Evolutionary conservation across 2,797 vertebrate species (phyloP).

Genomic region (Squalus acanthias): DNA sequence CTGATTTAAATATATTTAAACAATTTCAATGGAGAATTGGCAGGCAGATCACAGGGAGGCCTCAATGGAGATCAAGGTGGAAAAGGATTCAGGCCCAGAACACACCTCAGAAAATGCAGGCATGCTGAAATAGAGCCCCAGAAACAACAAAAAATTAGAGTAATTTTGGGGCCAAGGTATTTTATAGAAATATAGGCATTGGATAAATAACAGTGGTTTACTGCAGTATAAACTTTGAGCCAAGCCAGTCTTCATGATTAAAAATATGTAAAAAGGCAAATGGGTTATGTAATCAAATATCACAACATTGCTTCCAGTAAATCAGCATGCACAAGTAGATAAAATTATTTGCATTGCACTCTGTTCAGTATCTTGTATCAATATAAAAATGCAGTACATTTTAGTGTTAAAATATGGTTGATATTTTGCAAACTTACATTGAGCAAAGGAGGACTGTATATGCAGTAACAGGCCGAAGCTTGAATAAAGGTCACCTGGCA

Average conservation of each 20-base stretch:
- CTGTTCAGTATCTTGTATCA: background rate
- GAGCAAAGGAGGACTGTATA: no score
- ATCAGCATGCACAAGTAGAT: background rate
- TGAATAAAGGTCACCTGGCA: background rate
- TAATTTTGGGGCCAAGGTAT: background rate
- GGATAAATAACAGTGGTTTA: background rate
- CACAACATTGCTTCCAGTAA: background rate
- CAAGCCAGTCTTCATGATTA: background rate
- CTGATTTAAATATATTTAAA: background rate
- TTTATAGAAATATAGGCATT: background rate
- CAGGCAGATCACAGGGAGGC: background rate
- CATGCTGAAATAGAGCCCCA: background rate
- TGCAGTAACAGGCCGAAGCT: background rate
- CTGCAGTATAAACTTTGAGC: background rate
- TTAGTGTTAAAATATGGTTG: no score
- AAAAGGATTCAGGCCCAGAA: background rate
- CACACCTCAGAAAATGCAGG: no score
- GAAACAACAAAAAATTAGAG: background rate
- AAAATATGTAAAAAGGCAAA: background rate
- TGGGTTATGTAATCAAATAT: background rate
- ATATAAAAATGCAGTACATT: background rate
- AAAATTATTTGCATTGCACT: background rate
- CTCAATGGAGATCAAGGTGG: background rate
- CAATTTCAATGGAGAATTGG: background rate
- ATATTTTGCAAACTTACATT: background rate